Conservation (phyloP, 2,797 vertebrate genomes). For the Rhadinocentrus ornatus region DNA sequence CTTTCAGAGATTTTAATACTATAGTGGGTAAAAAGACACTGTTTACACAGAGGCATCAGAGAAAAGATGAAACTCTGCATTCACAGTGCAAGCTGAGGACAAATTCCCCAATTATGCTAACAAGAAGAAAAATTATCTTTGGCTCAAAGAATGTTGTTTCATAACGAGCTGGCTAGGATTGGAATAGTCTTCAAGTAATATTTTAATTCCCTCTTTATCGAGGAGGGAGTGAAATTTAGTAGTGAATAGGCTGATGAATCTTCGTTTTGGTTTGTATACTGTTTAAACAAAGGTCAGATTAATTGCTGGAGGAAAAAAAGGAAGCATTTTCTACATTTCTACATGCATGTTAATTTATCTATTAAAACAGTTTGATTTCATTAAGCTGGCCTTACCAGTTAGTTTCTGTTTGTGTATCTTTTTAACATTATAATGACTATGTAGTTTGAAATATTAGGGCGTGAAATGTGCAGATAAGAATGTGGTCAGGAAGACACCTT, state of each 20-base stretch:
- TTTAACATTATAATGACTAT: neutral
- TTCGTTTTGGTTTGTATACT: constrained; percentile 32
- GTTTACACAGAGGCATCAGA: constrained; percentile 70
- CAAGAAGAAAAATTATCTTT: constrained; percentile 73
- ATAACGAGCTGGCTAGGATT: constrained; percentile 68
- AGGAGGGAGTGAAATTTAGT: constrained; percentile 43
- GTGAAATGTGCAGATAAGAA: neutral
- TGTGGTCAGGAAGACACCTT: constrained; percentile 20
- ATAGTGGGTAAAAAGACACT: constrained; percentile 66
- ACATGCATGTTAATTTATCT: constrained; percentile 15
- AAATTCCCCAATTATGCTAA: constrained; percentile 83
- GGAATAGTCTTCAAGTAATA: constrained; percentile 53
- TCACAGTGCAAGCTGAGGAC: constrained; percentile 70
- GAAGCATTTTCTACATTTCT: neutral
- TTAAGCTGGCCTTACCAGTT: neutral
- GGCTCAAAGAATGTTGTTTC: constrained; percentile 67
- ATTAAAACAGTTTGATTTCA: neutral
- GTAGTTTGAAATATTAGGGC: constrained; percentile 8
- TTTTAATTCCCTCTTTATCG: constrained; percentile 55
- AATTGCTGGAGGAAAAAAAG: constrained; percentile 9
- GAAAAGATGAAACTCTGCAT: constrained; percentile 74
- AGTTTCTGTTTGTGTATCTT: constrained; percentile 1
- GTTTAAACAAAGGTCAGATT: constrained; percentile 30
- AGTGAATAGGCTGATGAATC: constrained; percentile 35
- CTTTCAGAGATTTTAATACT: constrained; percentile 76